These are phyloP conservation scores for Gobio occitaniae DNA, from an alignment of 2,797 vertebrate species.

Conservation along the genomic window DNA sequence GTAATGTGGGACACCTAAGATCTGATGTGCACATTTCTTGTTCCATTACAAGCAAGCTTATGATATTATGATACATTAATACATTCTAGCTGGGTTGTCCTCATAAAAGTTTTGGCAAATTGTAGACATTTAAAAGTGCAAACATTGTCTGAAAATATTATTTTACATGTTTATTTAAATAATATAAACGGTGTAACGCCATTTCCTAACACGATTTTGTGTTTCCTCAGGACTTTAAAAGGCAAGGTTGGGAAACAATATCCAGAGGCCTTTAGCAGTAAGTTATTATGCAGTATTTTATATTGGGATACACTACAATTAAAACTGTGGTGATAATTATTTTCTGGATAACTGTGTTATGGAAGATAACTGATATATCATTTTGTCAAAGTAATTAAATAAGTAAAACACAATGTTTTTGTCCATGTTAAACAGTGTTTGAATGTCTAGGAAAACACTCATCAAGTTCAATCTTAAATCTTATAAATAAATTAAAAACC, in stretches of 20 bases:
- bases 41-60: not conserved
- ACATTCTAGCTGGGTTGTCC: not conserved
- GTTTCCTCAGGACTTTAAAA: constrained; percentile 85
- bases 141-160: not conserved
- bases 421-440: not conserved
- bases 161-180: not conserved
- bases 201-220: not conserved
- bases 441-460: not conserved
- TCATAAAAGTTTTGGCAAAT: not conserved
- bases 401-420: not conserved
- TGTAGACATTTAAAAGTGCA: not conserved
- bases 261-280: constrained; percentile 95
- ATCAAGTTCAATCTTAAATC: not conserved
- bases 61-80: not conserved
- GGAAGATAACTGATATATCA: not conserved
- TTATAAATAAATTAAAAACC: too few species aligned
- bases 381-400: not conserved
- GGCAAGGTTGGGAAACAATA: constrained; percentile 95
- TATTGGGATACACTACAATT: not conserved
- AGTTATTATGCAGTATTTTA: constrained; percentile 72
- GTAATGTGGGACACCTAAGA: not conserved
- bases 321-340: not conserved
- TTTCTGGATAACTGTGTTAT: not conserved
- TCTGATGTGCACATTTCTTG: not conserved
- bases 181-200: too few species aligned